Base-by-base conservation (phyloP, 2,888 invertebrate species). In the Andrena flavipes region DNA sequence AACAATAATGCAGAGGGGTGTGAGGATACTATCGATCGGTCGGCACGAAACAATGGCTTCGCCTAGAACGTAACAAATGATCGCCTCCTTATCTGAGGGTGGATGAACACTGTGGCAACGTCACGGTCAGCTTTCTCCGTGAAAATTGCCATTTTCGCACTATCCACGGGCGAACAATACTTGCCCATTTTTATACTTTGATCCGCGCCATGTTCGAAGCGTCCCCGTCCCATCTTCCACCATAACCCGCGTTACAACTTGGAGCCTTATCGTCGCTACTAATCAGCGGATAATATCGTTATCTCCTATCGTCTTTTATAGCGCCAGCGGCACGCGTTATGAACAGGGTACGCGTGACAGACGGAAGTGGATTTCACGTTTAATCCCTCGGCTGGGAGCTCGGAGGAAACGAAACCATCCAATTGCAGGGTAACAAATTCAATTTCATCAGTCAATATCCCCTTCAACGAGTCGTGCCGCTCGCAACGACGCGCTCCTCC, bases 21-120 rank as follows among this genome's bases (percentile, higher is more conserved):
- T 80, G 80, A 82, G 88, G 51, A 59, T 76, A 29, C 89, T 92
- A 93, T 93, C 92, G 93, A 93, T 93, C 92, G 85, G 82, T 10
- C 80, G 80, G 74, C 80, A 82, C 89, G 91, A 93, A 92, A 93
- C 93, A 93, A 93, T 93, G 92, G 91, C 91, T 84, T 80, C 89
- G 90, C 81, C 89, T 91, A 90, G 91, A 88, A 90, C 84, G 89
- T 93, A 93, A 93, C 93, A 93, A 93, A 93, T 93, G 93, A 93
- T 92, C 89, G 84, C 76, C 81, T 90, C 79, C 93, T 93, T 93
- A 93, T 93, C 93, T 88, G 85, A 51, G 60, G 71, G 72, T 73
- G 69, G 80, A 81, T 82, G 83, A 84, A 69, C 69, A 81, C 62
- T 26, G 82, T 49, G 81, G 76, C 77, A 74, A 80, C 86, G 82